A percentile compares a stretch with the other conserved stretches of the same genome.
These are phyloP conservation scores for Philaethria dido DNA, from an alignment of 2,888 invertebrate species.

Conservation along the genomic window DNA sequence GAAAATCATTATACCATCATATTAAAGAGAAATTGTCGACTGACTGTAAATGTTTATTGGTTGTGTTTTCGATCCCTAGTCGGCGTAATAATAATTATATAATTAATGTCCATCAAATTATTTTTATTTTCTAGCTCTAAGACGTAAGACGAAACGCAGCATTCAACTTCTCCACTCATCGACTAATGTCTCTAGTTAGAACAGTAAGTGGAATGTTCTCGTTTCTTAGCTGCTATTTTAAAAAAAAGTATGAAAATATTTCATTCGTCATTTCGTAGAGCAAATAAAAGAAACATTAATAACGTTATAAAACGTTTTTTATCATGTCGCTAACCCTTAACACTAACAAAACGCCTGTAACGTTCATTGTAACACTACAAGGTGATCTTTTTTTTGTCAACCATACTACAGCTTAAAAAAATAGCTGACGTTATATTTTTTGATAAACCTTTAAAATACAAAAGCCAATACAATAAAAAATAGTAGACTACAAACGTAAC, in stretches of 20 bases:
- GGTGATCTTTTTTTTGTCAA: background rate
- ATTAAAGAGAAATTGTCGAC: background rate
- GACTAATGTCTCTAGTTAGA: too few species aligned
- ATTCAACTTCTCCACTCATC: too few species aligned
- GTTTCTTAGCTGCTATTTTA: too few species aligned
- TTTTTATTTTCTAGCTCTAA: too few species aligned
- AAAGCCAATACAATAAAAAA: constrained; percentile 1
- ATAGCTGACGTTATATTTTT: constrained; percentile 4
- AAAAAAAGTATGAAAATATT: too few species aligned
- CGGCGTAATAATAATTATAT: too few species aligned
- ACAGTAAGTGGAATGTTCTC: too few species aligned
- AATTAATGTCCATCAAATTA: too few species aligned
- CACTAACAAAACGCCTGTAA: background rate
- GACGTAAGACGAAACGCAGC: too few species aligned
- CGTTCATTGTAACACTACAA: background rate
- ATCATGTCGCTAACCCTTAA: background rate
- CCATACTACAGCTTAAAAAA: constrained; percentile 2
- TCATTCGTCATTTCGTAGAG: too few species aligned
- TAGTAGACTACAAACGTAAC: background rate
- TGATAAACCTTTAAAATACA: constrained; percentile 1
- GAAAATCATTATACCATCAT: background rate
- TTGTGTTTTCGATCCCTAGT: too few species aligned
- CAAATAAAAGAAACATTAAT: background rate
- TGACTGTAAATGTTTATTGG: too few species aligned
- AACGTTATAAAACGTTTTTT: background rate